Percentiles rank a stretch among this genome's conserved stretches.
These are phyloP conservation scores for Neocrepidodera transversa DNA, from an alignment of 2,888 invertebrate genomes.

Conservation along the genomic window DNA sequence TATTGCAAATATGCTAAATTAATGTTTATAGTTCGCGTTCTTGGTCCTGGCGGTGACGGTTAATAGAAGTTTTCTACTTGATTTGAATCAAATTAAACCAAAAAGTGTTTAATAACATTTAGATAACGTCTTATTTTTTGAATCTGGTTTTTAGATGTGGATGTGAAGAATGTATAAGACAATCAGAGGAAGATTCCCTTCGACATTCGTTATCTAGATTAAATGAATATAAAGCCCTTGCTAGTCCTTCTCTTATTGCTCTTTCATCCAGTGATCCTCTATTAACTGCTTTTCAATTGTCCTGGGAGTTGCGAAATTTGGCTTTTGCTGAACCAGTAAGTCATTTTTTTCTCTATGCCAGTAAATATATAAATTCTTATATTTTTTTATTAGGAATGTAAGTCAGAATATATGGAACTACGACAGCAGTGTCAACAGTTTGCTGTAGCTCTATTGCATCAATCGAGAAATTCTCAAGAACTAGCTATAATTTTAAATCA, in stretches of 20 bases:
- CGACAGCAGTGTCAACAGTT: constrained; percentile 88
- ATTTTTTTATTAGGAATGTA: constrained; percentile 73
- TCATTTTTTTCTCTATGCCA: background rate
- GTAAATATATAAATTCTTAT: background rate
- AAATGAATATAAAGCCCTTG: constrained; percentile 90
- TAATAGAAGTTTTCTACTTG: no score
- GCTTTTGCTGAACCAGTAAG: constrained; percentile 83
- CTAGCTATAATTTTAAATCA: constrained; percentile 93
- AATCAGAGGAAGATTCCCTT: constrained; percentile 77
- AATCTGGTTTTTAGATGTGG: constrained; percentile 70
- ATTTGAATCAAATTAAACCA: no score
- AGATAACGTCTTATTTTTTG: no score
- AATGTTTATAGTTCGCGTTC: no score
- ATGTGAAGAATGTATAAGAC: constrained; percentile 85
- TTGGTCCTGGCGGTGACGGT: no score
- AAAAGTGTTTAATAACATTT: background rate
- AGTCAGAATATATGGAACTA: constrained; percentile 86
- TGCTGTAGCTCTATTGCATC: constrained; percentile 88
- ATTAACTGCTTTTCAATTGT: constrained; percentile 91
- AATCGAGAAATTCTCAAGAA: constrained; percentile 91
- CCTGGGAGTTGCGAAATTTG: constrained; percentile 91
- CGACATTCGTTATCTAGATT: constrained; percentile 87
- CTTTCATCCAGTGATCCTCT: constrained; percentile 92
- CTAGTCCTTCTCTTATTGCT: constrained; percentile 93
- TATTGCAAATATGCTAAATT: no score